Evolutionary conservation across 2,113 vertebrate species (phyloP).

Genomic region (Coptodon bakossiorum): DNA sequence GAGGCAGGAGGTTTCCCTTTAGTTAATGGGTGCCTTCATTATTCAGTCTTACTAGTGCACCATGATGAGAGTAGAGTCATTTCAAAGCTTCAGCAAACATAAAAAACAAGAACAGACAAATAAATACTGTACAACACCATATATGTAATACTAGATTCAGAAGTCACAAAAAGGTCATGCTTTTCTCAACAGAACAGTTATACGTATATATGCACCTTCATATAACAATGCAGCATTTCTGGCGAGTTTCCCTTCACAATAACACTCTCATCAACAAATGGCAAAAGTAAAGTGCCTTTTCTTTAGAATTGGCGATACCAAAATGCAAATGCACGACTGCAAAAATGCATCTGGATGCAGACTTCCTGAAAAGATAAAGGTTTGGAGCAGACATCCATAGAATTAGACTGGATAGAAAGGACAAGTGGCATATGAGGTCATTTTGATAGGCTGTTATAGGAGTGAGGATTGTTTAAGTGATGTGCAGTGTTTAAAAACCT

Average conservation of each 20-base stretch:
- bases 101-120: conserved; percentile 62
- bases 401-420: conserved; percentile 27
- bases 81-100: conserved; percentile 67
- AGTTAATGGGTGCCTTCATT: conserved; percentile 42
- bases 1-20: conserved; percentile 66
- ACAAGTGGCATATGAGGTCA: background rate
- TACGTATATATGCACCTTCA: conserved; percentile 36
- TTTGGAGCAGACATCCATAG: conserved; percentile 39
- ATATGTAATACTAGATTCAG: conserved; percentile 64
- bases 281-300: conserved; percentile 75
- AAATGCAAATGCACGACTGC: conserved; percentile 36
- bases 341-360: conserved; percentile 28
- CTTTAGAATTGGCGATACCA: conserved; percentile 49
- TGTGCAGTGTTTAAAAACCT: background rate
- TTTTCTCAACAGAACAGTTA: conserved; percentile 50
- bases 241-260: conserved; percentile 49
- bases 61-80: conserved; percentile 55
- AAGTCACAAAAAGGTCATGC: conserved; percentile 65
- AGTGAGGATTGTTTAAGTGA: background rate
- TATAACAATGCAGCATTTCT: conserved; percentile 55
- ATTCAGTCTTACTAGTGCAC: conserved; percentile 64
- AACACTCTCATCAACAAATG: conserved; percentile 34
- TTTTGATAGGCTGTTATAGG: background rate
- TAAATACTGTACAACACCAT: conserved; percentile 81
- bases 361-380: conserved; percentile 58